phyloP scores from a whole-genome alignment of 2,888 invertebrate species.

The Saturnia japonica region DNA sequence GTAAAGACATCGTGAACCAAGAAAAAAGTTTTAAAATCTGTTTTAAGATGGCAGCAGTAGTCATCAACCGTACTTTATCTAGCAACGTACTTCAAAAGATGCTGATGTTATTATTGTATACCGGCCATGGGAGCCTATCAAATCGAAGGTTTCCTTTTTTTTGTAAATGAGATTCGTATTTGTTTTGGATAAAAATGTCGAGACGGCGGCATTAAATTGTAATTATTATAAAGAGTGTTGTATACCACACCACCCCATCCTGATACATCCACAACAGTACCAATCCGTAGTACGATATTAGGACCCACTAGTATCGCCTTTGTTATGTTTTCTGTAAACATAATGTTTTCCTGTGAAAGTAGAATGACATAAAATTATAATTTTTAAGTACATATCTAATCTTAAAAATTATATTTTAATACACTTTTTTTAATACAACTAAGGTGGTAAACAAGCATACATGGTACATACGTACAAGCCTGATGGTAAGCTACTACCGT shows the following conservation, averaged over 20 bases:
- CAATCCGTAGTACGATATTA: slow-evolving; percentile 40
- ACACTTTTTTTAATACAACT: too few relatives aligned
- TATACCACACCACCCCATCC: slow-evolving; percentile 51
- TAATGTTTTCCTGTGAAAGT: slow-evolving; percentile 45
- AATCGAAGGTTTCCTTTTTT: neutral
- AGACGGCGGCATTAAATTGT: neutral
- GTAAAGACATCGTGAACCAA: too few relatives aligned
- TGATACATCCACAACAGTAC: slow-evolving; percentile 43
- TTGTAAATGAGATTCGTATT: neutral
- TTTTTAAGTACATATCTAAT: neutral
- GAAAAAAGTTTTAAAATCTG: neutral
- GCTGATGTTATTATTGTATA: too few relatives aligned
- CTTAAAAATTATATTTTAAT: too few relatives aligned
- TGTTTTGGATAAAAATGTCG: neutral
- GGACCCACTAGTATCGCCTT: slow-evolving; percentile 52
- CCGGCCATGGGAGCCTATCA: neutral
- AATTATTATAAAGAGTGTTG: neutral
- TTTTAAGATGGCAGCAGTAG: neutral
- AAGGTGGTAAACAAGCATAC: too few relatives aligned
- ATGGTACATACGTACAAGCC: too few relatives aligned
- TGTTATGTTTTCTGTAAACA: slow-evolving; percentile 43
- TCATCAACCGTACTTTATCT: neutral
- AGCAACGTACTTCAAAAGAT: neutral
- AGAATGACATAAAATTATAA: neutral
- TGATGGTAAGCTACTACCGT: too few relatives aligned